Evolutionary conservation across 2,113 vertebrate species (phyloP), one percentile per base, ranked within the genome.

Genomic region (Rhinolophus sinicus): DNA sequence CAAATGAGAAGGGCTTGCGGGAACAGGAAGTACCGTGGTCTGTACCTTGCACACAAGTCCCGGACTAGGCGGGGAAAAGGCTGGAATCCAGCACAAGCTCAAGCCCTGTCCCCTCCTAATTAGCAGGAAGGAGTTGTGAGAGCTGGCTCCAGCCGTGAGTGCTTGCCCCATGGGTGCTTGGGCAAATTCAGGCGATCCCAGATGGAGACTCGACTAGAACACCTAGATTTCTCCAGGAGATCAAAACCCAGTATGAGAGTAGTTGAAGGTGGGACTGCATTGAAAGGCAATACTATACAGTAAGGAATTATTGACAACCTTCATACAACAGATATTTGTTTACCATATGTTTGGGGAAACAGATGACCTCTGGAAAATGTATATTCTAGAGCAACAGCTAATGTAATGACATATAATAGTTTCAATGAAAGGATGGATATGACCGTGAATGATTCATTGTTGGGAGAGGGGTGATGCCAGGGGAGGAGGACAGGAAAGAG

Each of bases 41-140:
- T 9, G 18, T 7, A 6, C 2, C 1, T 15, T 10, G 52, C 9
- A 3, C 35, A 9, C 3, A 4, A 26, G 24, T 22, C 3, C 58
- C 18, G 1, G 44, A 65, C 44, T 18, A 3, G 18, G 22, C 52
- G 38, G 28, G 6, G 35, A 11, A 0, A 15, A 26, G 21, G 0
- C 24, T 50, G 40, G 70, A 24, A 52, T 33, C 30, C 30, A 65
- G 33, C 40, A 38, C 65, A 13, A 12, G 26, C 44, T 7, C 62
- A 62, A 54, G 5, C 16, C 5, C 16, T 1, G 1, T 35, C 30
- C 18, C 33, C 78, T 33, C 56, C 52, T 30, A 14, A 22, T 56
- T n/a, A 21, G 9, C 30, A 64, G 9, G 22, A 60, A 69, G 14
- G 44, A 24, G 19, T 14, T 70, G 21, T 44, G 26, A 21, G 50